These are phyloP conservation scores for Actenoides lindsayi DNA, from an alignment of 2,113 vertebrate genomes.

Conservation along the genomic window DNA sequence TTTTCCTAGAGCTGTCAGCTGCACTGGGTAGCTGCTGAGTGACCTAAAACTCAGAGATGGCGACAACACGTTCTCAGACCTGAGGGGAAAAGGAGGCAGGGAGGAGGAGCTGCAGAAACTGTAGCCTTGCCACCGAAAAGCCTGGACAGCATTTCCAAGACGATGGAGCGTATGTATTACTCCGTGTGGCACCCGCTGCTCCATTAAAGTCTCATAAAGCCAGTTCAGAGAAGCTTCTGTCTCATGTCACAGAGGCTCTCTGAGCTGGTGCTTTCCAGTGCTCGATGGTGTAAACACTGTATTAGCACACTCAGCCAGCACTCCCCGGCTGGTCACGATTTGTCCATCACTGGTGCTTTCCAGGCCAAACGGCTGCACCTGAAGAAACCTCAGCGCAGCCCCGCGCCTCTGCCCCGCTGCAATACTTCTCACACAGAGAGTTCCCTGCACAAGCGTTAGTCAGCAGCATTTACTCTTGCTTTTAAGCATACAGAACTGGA, in stretches of 20 bases:
- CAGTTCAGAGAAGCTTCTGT: background rate
- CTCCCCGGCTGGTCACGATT: background rate
- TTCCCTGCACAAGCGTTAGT: background rate
- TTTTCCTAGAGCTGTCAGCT: constrained; percentile 12
- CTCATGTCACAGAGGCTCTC: background rate
- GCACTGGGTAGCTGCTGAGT: background rate
- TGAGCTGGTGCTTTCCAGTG: background rate
- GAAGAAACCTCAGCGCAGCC: background rate
- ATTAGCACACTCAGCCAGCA: background rate
- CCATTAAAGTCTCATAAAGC: background rate
- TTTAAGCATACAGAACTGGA: constrained; percentile 15
- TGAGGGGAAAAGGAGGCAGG: background rate
- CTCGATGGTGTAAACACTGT: background rate
- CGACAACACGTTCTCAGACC: background rate
- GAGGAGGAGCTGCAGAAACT: background rate
- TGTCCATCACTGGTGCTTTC: background rate
- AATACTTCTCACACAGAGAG: background rate
- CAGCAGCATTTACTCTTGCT: constrained; percentile 9
- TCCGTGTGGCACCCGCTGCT: background rate
- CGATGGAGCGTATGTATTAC: background rate
- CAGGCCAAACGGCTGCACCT: background rate
- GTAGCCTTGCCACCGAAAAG: background rate
- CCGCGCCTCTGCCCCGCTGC: background rate
- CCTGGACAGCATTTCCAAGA: background rate
- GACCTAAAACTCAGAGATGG: background rate